Conservation (phyloP, 2,113 vertebrate genomes). For the Serilophus lunatus region DNA sequence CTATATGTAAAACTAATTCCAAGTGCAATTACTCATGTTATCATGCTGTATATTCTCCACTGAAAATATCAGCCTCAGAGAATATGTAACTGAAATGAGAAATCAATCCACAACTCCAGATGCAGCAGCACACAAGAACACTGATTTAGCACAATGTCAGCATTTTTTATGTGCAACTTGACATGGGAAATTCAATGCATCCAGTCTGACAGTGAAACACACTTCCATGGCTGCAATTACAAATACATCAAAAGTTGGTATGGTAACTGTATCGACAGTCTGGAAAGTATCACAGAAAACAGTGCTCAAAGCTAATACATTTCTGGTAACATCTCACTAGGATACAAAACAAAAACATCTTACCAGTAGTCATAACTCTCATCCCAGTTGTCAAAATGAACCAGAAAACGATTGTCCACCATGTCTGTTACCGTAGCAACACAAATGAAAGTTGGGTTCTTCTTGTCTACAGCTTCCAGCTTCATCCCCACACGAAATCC, state of each 20-base stretch:
- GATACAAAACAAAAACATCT: conserved; percentile 44
- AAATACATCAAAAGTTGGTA: neutral
- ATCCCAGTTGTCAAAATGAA: conserved; percentile 90
- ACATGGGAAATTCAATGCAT: neutral
- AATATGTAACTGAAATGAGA: neutral
- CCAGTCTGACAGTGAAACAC: neutral
- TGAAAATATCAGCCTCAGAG: neutral
- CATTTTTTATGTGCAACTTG: neutral
- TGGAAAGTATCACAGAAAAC: neutral
- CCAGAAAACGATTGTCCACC: conserved; percentile 87
- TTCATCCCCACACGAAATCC: conserved; percentile 89
- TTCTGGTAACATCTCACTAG: neutral
- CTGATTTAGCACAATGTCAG: neutral
- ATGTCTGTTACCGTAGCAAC: conserved; percentile 87
- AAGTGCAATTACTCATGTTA: neutral
- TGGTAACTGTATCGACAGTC: neutral
- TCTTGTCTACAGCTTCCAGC: conserved; percentile 86
- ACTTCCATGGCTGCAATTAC: neutral
- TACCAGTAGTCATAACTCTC: conserved; percentile 89
- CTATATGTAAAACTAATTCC: neutral
- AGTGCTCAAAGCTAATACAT: neutral
- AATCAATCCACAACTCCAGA: neutral
- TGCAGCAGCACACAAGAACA: neutral
- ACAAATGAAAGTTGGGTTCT: conserved; percentile 85
- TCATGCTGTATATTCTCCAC: neutral